Percentiles rank a stretch among this genome's conserved stretches.
Conservation (phyloP, 2,888 invertebrate genomes). For the Coleophora flavipennella region DNA sequence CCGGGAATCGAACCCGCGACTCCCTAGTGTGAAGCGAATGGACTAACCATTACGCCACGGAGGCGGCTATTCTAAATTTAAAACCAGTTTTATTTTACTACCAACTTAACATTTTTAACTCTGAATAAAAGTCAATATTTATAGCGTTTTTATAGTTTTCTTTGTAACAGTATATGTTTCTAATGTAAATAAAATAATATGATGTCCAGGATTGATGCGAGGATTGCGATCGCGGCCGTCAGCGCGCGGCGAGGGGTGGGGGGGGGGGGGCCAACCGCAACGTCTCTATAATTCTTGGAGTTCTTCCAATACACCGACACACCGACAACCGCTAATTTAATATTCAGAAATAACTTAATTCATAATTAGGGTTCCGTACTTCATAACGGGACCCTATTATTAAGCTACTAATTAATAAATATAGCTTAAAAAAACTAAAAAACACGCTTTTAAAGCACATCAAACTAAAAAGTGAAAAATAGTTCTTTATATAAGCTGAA, state of each 20-base stretch:
- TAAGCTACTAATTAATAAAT: no score
- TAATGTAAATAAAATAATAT: constrained; percentile 54
- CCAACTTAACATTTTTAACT: constrained; percentile 26
- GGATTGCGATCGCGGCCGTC: constrained; percentile 14
- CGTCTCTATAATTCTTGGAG: constrained; percentile 49
- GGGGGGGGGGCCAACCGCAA: constrained; percentile 22
- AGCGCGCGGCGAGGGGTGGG: background rate
- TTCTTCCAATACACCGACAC: constrained; percentile 42
- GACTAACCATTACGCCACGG: no score
- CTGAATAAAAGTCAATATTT: constrained; percentile 37
- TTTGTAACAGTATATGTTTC: constrained; percentile 50
- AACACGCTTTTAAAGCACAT: no score
- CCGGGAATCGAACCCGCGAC: no score
- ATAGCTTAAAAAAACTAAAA: no score
- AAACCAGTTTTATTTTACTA: constrained; percentile 33
- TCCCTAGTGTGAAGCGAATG: no score
- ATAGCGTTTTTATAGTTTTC: constrained; percentile 39
- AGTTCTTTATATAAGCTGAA: no score
- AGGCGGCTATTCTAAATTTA: constrained; percentile 6
- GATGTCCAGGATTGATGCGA: constrained; percentile 20
- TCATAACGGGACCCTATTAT: no score
- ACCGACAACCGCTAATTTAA: constrained; percentile 20
- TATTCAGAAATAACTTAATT: no score
- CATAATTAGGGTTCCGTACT: no score
- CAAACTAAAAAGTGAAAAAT: no score